Base-by-base conservation (phyloP, 2,113 vertebrate genomes). In the Emydura subglobosa region DNA sequence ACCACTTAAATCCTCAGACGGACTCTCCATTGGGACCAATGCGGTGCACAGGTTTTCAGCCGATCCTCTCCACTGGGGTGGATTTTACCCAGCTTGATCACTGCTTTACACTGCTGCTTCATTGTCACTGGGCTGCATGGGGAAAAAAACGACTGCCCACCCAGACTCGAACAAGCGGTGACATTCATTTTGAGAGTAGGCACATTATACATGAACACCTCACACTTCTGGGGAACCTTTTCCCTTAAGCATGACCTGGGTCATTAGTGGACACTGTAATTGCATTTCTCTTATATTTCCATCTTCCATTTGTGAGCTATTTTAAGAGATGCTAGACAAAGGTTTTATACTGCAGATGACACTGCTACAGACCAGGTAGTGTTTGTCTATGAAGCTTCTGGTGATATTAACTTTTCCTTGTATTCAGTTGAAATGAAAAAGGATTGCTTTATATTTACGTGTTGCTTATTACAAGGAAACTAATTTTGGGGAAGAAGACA, bases 301-400 rank as follows among this genome's bases (percentile, higher is more conserved):
- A 55, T 34, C 86, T 95, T 86, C 85, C n/a, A 78, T 90, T 65
- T 44, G 87, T 95, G 85, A 95, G 68, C n/a, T 16, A 88, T 95
- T 89, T 83, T 83, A 90, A 94, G 44, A 88, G 74, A 42, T 82
- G n/a, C 2, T 22, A 50, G 27, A 47, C 78, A 86, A 81, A 29
- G 81, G 82, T 79, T 96, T 94, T 83, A 81, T 44, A 84, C 83
- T 94, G 84, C n/a, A 79, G 76, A 94, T 54, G 93, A 91, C 29
- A 89, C 25, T 92, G 94, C 55, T 39, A 86, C 86, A 68, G 42
- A 65, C 57, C 85, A 83, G 79, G 79, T 94, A 93, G 85, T 84
- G 57, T 93, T 89, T 90, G 86, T 79, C 95, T 82, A 53, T 61
- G 95, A 94, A 92, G 86, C 96, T 93, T 95, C 80, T 88, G 51